phyloP scores from a whole-genome alignment of 2,113 vertebrate species.

The Pygoscelis antarcticus region DNA sequence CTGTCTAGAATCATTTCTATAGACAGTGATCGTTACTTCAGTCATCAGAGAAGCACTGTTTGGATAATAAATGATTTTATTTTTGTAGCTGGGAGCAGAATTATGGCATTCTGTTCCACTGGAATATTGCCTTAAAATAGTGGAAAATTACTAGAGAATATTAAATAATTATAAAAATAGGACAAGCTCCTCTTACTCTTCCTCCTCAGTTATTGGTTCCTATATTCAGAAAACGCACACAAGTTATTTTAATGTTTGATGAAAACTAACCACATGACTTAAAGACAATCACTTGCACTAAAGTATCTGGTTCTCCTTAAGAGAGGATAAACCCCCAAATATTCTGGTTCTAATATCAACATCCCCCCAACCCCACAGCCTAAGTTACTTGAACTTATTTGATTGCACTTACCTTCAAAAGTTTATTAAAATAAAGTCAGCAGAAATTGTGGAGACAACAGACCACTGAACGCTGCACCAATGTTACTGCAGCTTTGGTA shows the following conservation, averaged over 20 bases:
- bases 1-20: neutral
- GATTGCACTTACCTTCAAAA: neutral
- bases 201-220: neutral
- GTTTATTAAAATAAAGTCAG: neutral
- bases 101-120: neutral
- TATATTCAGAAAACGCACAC: neutral
- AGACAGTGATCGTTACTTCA: neutral
- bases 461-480: neutral
- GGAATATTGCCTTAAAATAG: neutral
- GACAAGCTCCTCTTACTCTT: neutral
- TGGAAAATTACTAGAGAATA: neutral
- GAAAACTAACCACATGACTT: neutral
- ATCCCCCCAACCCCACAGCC: neutral
- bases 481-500: neutral
- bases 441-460: neutral
- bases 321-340: neutral
- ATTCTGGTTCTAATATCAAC: neutral
- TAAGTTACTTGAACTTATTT: neutral
- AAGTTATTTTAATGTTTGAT: neutral
- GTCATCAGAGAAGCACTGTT: neutral
- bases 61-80: neutral
- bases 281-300: neutral
- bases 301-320: neutral
- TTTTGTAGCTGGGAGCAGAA: neutral
- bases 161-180: neutral